phyloP scores from a whole-genome alignment of 1,140 invertebrate species.

The Philopotamus ludificatus region DNA sequence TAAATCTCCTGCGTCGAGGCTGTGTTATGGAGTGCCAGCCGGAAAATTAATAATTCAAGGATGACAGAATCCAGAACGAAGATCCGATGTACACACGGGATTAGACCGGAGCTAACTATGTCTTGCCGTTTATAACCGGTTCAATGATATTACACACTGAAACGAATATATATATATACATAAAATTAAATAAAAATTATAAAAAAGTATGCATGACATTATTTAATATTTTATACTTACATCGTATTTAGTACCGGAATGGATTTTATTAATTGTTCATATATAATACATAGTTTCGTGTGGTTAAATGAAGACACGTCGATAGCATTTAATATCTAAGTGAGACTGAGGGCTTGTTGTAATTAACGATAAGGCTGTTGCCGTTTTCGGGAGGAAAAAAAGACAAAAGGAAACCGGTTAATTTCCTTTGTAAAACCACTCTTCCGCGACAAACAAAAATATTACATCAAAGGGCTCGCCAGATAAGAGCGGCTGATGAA shows the following conservation, averaged over 20 bases:
- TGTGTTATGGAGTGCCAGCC: constrained; percentile 8
- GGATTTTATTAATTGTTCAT: no score
- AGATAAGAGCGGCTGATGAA: not conserved
- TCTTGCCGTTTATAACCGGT: not conserved
- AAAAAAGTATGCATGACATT: not conserved
- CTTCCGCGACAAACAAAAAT: not conserved
- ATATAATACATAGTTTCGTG: not conserved
- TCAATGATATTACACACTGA: not conserved
- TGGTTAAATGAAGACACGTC: not conserved
- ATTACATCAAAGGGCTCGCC: not conserved
- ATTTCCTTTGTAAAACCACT: not conserved
- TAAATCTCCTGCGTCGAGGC: constrained; percentile 25
- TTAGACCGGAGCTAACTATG: no score
- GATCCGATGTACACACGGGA: no score
- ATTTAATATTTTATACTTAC: not conserved
- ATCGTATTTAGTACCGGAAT: no score
- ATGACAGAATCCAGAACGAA: not conserved
- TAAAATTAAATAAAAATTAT: not conserved
- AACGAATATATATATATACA: not conserved
- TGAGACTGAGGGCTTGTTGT: not conserved
- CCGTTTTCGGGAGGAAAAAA: not conserved
- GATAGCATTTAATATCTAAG: not conserved
- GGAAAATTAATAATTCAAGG: constrained; percentile 26
- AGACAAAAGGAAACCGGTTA: not conserved
- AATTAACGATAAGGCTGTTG: not conserved